Percentiles rank a stretch among this genome's conserved stretches.
Evolutionary conservation across 2,113 vertebrate species (phyloP).

Genomic region (Mustelus asterias): DNA sequence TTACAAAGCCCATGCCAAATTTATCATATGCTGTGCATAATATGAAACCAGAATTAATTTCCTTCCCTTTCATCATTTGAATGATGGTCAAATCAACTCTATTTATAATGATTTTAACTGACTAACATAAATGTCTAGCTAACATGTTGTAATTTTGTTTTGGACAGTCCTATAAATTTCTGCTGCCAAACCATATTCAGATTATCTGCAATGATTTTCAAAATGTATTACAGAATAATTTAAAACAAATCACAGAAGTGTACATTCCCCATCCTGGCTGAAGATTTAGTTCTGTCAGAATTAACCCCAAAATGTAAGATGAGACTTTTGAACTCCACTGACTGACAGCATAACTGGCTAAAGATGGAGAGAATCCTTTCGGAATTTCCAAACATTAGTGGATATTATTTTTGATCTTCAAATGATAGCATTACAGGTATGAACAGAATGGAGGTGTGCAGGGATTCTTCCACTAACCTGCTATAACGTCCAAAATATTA

Average conservation of each 20-base stretch:
- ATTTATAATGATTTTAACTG: conserved; percentile 9
- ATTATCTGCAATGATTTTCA: neutral
- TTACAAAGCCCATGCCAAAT: neutral
- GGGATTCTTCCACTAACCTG: neutral
- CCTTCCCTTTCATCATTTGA: neutral
- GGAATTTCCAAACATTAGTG: neutral
- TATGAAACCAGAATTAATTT: conserved; percentile 14
- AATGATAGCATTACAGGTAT: neutral
- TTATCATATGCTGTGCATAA: neutral
- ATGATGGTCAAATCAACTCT: neutral
- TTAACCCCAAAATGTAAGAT: neutral
- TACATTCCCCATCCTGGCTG: neutral
- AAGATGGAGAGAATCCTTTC: neutral
- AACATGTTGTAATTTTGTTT: neutral
- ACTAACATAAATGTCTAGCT: neutral
- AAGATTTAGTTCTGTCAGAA: neutral
- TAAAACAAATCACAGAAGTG: neutral
- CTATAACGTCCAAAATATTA: neutral
- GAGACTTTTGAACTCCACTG: neutral
- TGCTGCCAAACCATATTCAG: neutral
- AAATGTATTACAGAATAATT: neutral
- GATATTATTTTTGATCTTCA: neutral
- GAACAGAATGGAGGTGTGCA: neutral
- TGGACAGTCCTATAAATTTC: neutral
- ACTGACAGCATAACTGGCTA: neutral